Base-by-base conservation (phyloP, 2,888 invertebrate species). In the Octonoba sinensis region DNA sequence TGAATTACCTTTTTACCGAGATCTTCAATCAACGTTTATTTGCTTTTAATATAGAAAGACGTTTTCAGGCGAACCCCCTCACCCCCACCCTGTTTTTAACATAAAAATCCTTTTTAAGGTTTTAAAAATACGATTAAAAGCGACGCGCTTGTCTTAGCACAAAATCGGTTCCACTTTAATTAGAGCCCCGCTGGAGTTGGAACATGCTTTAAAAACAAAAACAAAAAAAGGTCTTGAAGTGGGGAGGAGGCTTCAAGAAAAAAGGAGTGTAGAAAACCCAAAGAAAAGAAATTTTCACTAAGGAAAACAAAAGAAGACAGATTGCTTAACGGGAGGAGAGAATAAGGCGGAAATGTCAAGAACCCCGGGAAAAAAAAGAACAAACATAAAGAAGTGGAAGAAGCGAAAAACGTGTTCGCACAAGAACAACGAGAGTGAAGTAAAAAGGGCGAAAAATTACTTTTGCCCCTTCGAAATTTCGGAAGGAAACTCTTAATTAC, bases 401-500 rank as follows among this genome's bases (percentile, higher is more conserved):
- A 75, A 51, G 49, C 47, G 67, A 62, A 75, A 76, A 69, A 69
- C 59, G 69, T 69, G 69, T 76, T 76, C 67, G 24, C 56, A 24
- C n/a, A 47, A 70, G 70, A 70, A 59, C 54, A 54, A 62, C 62
- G 44, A 51, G 62, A 49, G 24, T 46, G 46, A n/a, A 24, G 65
- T 64, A 73, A 76, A 76, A 69, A 76, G 54, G 27, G 67, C 59
- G 76, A 69, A 69, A 75, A 76, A 76, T 76, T 76, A 76, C 76
- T 76, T 76, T 76, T 62, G 66, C 62, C 54, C 57, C 54, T 27
- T 62, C 62, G 67, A 76, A 76, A 69, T 69, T 76, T 76, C 60
- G 76, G 76, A 76, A 76, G 76, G 76, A 76, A 76, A 36, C 69
- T 69, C 69, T 76, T 76, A 76, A 76, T 76, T 76, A 76, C 76